Evolutionary conservation across 2,113 vertebrate genomes (phyloP).

Genomic region (Gorilla gorilla): DNA sequence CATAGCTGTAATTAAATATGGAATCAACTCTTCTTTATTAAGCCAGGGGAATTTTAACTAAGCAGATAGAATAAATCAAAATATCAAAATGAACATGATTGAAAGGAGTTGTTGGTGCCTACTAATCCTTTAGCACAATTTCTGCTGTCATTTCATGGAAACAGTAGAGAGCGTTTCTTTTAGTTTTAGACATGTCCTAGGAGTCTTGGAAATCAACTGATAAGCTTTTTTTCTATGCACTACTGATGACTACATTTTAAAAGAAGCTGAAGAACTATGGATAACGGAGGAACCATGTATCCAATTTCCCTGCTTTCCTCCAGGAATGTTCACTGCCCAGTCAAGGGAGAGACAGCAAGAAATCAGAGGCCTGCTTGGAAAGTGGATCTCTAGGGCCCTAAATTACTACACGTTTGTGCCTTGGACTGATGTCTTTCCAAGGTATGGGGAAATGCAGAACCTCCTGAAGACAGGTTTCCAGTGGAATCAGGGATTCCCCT

Average conservation of each 20-base stretch:
- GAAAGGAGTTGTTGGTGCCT: conserved; percentile 52
- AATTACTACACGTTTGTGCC: not conserved
- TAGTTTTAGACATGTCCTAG: conserved; percentile 59
- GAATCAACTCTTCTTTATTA: conserved; percentile 55
- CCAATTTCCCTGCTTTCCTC: not conserved
- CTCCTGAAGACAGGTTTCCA: not conserved
- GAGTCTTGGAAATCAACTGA: not conserved
- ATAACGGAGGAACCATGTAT: too few relatives aligned
- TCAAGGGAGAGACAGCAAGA: not conserved
- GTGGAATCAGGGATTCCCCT: not conserved
- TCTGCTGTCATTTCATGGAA: conserved; percentile 59
- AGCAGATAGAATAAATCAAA: conserved; percentile 53
- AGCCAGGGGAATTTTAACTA: conserved; percentile 39
- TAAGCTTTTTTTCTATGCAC: not conserved
- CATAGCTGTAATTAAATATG: conserved; percentile 65
- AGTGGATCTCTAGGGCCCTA: not conserved
- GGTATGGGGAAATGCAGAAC: not conserved
- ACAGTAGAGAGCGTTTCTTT: conserved; percentile 52
- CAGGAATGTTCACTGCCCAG: not conserved
- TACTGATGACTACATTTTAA: not conserved
- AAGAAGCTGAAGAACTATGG: not conserved
- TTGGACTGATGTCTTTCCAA: not conserved
- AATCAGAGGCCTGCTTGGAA: not conserved
- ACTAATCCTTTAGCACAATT: conserved; percentile 43
- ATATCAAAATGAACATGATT: conserved; percentile 59